Base-by-base conservation (phyloP, 2,888 invertebrate species). In the Erebia aethiops region DNA sequence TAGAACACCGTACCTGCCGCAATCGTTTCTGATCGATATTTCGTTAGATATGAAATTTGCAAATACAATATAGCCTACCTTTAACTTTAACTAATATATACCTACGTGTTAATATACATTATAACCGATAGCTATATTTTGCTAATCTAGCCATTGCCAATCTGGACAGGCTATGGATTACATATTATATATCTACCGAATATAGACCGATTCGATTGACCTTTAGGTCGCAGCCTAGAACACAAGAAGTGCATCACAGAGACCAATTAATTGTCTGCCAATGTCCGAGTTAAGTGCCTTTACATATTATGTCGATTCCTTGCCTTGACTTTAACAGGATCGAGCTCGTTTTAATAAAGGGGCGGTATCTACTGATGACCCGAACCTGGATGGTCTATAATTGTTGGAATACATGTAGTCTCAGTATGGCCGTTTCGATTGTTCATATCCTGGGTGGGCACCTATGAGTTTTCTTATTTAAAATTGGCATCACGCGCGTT, bases 1-100 rank as follows among this genome's bases (percentile, higher is more conserved):
- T 85, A 86, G 82, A 76, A 72, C 73, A 71, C 71, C 71, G 71
- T 62, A 14, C 62, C 74, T 74, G 71, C 74, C 75, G 75, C 74
- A 73, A 74, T 83, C 81, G 80, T 81, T 70, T 75, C 57, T 77
- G 79, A 81, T 87, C 85, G 79, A 86, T 86, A 82, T 74, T 69
- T 70, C 69, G 60, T 65, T 66, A 69, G 43, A 66, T 58, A 67
- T 66, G 56, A 71, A 69, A 66, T 8, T 51, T 62, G 41, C n/a
- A 62, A 51, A 56, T 65, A 49, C 16, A 16, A 16, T n/a, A 2
- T 52, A 11, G 16, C 16, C 52, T 52, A 52, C 1, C 52, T 52
- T 7, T 14, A 7, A n/a, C 26, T 26, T 4, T 26, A 35, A 7
- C 35, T 35, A 35, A 35, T 35, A 35, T 35, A 7, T 35, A 35